Evolutionary conservation across 1,140 invertebrate genomes (phyloP), one percentile per base, ranked within the genome.

Genomic region (Drosophila kohkoa): DNA sequence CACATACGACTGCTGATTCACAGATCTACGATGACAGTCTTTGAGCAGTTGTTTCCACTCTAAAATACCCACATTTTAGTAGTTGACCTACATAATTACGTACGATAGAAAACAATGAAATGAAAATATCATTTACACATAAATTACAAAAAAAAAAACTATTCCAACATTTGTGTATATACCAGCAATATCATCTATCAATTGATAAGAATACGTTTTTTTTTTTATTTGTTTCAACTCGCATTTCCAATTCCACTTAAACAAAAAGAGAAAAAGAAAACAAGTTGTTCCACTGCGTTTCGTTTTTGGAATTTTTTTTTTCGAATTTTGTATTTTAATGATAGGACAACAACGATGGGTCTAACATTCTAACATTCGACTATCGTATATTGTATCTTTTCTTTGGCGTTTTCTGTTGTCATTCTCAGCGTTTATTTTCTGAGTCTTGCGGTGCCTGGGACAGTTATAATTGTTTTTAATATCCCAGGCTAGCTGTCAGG

Each of bases 401-500:
- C n/a, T 52, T 15, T 35, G 20, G 2, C 13, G 46, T 45, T 46
- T 48, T 1, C 11, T 58, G 48, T 11, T 7, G 41, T 38, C 30
- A 32, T 48, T 30, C 54, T 32, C 16, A 15, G 30, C 13, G 30
- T 10, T 35, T 15, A 10, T 38, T 3, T 63, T 32, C 25, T 41
- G 2, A 16, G 35, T 6, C 45, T 38, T 13, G 13, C 30, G n/a
- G 13, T 30, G 49, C 25, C 28, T 32, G 28, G 52, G 20, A 49
- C 32, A 60, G 66, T 16, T 69, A 75, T 75, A 75, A 75, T 75
- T 75, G 72, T 75, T 70, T 75, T 69, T 57, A 75, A 70, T 75
- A 69, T 75, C 41, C 30, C 41, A 55, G 49, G 49, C 41, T 15
- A 49, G 32, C 25, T 75, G 72, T 49, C 49, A 43, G 43, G 30